Base-by-base conservation (phyloP, 2,113 vertebrate species). In the Actenoides lindsayi region DNA sequence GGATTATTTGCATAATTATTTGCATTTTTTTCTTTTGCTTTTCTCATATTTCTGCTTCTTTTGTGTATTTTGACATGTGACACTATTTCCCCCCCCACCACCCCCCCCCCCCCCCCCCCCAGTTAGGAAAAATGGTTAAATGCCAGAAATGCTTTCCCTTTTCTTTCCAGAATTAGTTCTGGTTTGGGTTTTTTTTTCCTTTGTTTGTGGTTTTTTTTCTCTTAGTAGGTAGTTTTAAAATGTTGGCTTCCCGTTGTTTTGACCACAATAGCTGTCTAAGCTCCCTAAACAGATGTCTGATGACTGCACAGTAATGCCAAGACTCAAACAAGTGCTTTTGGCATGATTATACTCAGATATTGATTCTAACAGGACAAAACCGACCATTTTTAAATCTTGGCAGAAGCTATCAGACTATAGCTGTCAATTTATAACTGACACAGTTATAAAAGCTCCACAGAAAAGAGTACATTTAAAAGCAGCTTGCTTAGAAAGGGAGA, bases 231-330 rank as follows among this genome's bases (percentile, higher is more conserved):
- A 68, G 31, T 76, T 94, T 97, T 83, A 74, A 97, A 96, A 92
- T 68, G 84, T 93, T 94, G 44, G 37, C 91, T 97, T 82, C 93
- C 44, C 82, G n/a, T 95, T 97, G 68, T 96, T 97, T 97, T 96
- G 87, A 95, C 96, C 88, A 27, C 94, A 81, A 23, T 95, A 97
- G 95, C 96, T 97, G 93, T 88, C 94, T 90, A 44, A 95, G 86
- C 59, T 80, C 54, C 41, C 92, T 95, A 50, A 94, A 96, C 77
- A 94, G 90, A 89, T 90, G 89, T 88, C 85, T 94, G 87, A 82
- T 95, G 93, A 94, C 68, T 85, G 67, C 83, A 67, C 13, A 50
- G 80, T 46, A 82, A 90, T 71, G 89, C 89, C 90, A 93, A 92
- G 60, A 62, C 51, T 67, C 81, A 87, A 80, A 79, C 54, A 80